These are phyloP conservation scores for Acomys russatus DNA, from an alignment of 2,797 vertebrate species.

Conservation along the genomic window DNA sequence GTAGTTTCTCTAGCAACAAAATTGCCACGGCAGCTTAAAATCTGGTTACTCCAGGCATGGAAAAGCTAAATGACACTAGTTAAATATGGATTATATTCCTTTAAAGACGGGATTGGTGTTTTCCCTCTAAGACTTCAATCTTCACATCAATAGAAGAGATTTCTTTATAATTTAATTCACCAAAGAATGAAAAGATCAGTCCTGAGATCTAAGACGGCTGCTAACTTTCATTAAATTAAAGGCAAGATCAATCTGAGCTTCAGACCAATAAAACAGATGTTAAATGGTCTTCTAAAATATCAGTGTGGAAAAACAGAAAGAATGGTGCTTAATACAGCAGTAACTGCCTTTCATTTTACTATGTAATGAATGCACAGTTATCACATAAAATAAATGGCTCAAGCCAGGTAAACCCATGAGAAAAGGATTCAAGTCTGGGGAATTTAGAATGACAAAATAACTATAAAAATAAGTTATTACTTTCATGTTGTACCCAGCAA, in stretches of 20 bases:
- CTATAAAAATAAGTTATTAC: conserved; percentile 55
- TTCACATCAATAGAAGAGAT: conserved; percentile 56
- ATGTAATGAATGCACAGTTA: background rate
- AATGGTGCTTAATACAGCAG: background rate
- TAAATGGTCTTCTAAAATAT: conserved; percentile 50
- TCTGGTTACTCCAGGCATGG: background rate
- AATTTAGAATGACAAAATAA: conserved; percentile 62
- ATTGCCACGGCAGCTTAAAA: background rate
- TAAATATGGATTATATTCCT: conserved; percentile 70
- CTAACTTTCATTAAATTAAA: conserved; percentile 71
- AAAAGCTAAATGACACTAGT: conserved; percentile 54
- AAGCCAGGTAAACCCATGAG: conserved; percentile 1
- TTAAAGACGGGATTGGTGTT: conserved; percentile 30
- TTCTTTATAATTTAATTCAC: background rate
- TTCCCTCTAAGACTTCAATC: conserved; percentile 63
- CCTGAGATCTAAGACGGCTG: conserved; percentile 44
- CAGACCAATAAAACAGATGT: conserved; percentile 53
- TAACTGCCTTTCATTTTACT: background rate
- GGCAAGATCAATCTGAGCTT: conserved; percentile 73
- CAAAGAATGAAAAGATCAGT: conserved; percentile 72
- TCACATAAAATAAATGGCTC: conserved; percentile 8
- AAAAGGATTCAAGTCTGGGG: conserved; percentile 52
- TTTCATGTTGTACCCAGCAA: conserved; percentile 34
- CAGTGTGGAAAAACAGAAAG: conserved; percentile 38
- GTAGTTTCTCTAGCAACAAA: conserved; percentile 64